Conservation (phyloP, 2,888 invertebrate species). For the Chrysolina oricalcia region DNA sequence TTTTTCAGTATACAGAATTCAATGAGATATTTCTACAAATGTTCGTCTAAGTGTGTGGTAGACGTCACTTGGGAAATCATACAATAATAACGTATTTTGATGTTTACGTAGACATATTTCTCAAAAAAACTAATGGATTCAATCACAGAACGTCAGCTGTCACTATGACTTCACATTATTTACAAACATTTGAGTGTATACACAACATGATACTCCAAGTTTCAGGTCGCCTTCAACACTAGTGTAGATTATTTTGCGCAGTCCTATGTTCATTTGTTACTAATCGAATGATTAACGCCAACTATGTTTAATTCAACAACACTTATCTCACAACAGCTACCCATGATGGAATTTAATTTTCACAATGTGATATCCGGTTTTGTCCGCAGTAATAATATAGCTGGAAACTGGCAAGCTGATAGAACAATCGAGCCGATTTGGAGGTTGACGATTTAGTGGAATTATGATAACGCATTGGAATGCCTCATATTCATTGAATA, state of each 20-base stretch:
- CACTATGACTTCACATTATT: too few species aligned
- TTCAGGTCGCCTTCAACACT: too few species aligned
- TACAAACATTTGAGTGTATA: too few species aligned
- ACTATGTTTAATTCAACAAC: background rate
- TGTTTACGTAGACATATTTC: too few species aligned
- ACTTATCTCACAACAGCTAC: background rate
- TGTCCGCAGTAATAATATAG: background rate
- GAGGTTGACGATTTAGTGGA: background rate
- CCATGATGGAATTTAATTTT: background rate
- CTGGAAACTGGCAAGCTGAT: background rate
- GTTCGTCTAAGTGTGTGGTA: too few species aligned
- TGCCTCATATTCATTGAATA: background rate
- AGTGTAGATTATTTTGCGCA: background rate
- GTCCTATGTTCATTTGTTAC: background rate
- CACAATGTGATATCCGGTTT: background rate
- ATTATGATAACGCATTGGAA: conserved; percentile 6
- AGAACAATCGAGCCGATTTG: background rate
- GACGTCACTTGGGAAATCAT: too few species aligned
- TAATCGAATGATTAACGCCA: background rate
- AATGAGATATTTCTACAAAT: too few species aligned
- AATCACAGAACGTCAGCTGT: too few species aligned
- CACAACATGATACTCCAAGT: too few species aligned
- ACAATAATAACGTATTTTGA: too few species aligned
- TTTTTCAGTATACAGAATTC: too few species aligned
- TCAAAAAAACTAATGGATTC: too few species aligned